Evolutionary conservation across 2,888 invertebrate genomes (phyloP).

Genomic region (Spicauda simplicius): DNA sequence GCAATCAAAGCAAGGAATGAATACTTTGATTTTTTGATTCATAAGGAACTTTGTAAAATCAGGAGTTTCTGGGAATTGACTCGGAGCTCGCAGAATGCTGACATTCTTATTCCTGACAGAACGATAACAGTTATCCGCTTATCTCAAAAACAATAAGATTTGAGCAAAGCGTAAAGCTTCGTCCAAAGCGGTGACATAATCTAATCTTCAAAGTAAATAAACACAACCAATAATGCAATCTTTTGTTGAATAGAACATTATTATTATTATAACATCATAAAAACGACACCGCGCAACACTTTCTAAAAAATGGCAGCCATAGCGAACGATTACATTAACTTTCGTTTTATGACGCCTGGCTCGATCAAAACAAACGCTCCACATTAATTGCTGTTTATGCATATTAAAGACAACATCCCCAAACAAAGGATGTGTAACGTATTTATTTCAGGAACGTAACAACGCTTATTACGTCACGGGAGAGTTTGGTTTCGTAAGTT

Average conservation of each 20-base stretch:
- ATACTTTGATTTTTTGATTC: too few relatives aligned
- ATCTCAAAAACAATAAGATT: neutral
- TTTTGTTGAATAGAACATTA: neutral
- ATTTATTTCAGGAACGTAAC: slow-evolving; percentile 5
- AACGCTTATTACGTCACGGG: slow-evolving; percentile 15
- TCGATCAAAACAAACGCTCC: slow-evolving; percentile 50
- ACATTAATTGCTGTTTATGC: slow-evolving; percentile 51
- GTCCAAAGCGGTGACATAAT: neutral
- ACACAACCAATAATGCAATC: neutral
- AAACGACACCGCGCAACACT: slow-evolving; percentile 28
- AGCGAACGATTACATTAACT: slow-evolving; percentile 14
- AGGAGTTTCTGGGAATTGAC: too few relatives aligned
- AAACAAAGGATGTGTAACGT: slow-evolving; percentile 20
- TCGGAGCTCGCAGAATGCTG: too few relatives aligned
- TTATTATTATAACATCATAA: neutral
- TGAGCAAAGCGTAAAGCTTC: neutral
- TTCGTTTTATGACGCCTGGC: slow-evolving; percentile 48
- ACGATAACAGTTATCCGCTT: neutral
- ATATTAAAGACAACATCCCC: slow-evolving; percentile 39
- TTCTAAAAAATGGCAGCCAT: slow-evolving; percentile 9
- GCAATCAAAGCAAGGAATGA: too few relatives aligned
- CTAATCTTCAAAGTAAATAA: neutral
- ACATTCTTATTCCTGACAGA: too few relatives aligned
- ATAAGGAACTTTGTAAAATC: too few relatives aligned
- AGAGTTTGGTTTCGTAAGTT: slow-evolving; percentile 19